These are phyloP conservation scores for Mus minutoides DNA, from an alignment of 2,797 vertebrate genomes.

Conservation along the genomic window DNA sequence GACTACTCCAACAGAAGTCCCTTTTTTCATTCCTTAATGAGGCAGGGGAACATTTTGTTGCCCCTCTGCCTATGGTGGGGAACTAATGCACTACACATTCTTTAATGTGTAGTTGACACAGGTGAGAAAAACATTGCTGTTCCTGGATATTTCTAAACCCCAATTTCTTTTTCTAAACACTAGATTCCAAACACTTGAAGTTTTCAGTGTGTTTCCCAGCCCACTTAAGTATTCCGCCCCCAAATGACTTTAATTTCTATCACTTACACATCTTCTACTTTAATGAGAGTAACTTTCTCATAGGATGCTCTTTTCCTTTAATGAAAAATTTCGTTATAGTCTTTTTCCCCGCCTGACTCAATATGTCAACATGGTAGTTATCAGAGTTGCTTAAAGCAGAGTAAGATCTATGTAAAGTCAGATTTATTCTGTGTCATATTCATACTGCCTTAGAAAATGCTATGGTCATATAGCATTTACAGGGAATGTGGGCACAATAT, in stretches of 20 bases:
- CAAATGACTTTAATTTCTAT: not conserved
- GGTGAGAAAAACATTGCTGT: not conserved
- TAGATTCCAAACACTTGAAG: not conserved
- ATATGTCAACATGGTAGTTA: slow-evolving; percentile 14
- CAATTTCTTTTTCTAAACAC: not conserved
- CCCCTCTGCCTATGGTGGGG: not conserved
- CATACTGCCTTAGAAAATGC: not conserved
- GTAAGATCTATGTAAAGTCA: not conserved
- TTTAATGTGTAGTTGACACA: not conserved
- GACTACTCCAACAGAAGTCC: not conserved
- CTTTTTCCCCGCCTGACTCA: not conserved
- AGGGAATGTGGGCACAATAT: not conserved
- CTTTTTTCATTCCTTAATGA: not conserved
- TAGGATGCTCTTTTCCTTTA: not conserved
- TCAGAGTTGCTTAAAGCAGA: not conserved
- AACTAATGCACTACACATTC: not conserved
- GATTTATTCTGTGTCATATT: not conserved
- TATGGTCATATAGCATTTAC: not conserved
- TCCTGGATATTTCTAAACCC: not conserved
- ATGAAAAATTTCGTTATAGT: not conserved
- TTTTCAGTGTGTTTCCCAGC: not conserved
- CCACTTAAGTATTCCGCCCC: not conserved
- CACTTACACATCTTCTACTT: not conserved
- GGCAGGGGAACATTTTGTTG: not conserved
- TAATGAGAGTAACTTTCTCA: not conserved